Evolutionary conservation across 2,888 invertebrate species (phyloP).

Genomic region (Drosophila barbarae): DNA sequence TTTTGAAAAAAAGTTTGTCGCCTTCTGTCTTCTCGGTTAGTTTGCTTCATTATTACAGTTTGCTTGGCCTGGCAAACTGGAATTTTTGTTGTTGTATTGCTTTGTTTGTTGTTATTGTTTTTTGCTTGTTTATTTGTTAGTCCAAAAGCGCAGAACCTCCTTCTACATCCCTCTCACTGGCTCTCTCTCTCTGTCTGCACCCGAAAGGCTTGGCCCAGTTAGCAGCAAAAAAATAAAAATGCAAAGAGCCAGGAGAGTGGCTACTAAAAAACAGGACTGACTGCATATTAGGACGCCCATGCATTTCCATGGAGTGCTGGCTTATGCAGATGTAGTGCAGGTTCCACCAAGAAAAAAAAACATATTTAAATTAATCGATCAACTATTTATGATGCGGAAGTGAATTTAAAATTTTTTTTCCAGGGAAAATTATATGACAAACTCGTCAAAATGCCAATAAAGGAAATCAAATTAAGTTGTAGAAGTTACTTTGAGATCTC

Average conservation of each 20-base stretch:
- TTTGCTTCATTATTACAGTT: constrained; percentile 49
- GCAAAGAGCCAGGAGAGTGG: constrained; percentile 53
- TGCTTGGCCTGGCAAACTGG: constrained; percentile 57
- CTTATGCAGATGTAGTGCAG: constrained; percentile 32
- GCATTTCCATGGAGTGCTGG: constrained; percentile 17
- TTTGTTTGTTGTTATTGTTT: constrained; percentile 51
- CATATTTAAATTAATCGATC: constrained; percentile 3
- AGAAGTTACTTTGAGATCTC: background rate
- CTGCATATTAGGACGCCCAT: constrained; percentile 66
- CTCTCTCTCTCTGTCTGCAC: background rate
- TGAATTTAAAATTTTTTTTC: background rate
- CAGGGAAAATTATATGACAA: background rate
- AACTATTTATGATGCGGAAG: constrained; percentile 3
- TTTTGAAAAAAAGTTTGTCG: constrained; percentile 16
- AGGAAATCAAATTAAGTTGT: too few species aligned
- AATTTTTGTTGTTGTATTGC: constrained; percentile 57
- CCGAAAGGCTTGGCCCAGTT: constrained; percentile 68
- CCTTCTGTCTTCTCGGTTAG: constrained; percentile 20
- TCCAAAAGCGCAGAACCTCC: constrained; percentile 35
- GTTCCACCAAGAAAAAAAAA: constrained; percentile 10
- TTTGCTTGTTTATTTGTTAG: constrained; percentile 46
- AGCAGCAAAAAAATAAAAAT: constrained; percentile 37
- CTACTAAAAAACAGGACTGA: constrained; percentile 64
- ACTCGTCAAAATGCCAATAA: background rate
- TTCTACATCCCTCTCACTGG: background rate